These are phyloP conservation scores for Orchesella flavescens DNA, from an alignment of 2,888 invertebrate species.

Conservation along the genomic window DNA sequence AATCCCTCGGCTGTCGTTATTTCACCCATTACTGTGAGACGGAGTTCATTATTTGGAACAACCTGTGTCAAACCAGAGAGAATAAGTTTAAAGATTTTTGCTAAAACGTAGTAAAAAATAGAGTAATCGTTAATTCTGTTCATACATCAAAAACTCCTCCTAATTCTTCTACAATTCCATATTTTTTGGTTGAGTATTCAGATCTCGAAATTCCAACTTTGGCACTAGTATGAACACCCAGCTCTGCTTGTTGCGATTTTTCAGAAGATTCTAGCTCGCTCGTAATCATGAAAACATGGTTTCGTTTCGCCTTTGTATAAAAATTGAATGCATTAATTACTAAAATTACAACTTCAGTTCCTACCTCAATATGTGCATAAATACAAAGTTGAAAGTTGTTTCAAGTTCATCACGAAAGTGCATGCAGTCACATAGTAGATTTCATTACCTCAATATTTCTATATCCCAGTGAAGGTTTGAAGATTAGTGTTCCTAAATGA, in stretches of 20 bases:
- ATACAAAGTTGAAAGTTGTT: too few species aligned
- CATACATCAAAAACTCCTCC: slow-evolving; percentile 29
- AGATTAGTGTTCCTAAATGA: slow-evolving; percentile 27
- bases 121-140: too few species aligned
- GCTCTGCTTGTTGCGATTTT: not conserved
- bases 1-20: slow-evolving; percentile 68
- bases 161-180: not conserved
- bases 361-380: not conserved
- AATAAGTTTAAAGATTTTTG: not conserved
- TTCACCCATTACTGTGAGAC: slow-evolving; percentile 67
- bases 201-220: too few species aligned
- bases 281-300: slow-evolving; percentile 54
- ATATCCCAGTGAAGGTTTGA: slow-evolving; percentile 60
- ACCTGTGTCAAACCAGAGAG: slow-evolving; percentile 41
- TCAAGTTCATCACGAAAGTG: not conserved
- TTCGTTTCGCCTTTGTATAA: slow-evolving; percentile 45
- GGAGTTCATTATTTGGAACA: slow-evolving; percentile 61
- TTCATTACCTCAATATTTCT: slow-evolving; percentile 50
- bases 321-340: not conserved
- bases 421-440: too few species aligned
- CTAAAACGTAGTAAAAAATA: too few species aligned
- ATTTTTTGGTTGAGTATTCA: not conserved
- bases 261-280: slow-evolving; percentile 50
- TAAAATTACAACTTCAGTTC: not conserved
- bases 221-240: too few species aligned